Conservation (phyloP, 2,113 vertebrate genomes). For the Nyctibius bracteatus region DNA sequence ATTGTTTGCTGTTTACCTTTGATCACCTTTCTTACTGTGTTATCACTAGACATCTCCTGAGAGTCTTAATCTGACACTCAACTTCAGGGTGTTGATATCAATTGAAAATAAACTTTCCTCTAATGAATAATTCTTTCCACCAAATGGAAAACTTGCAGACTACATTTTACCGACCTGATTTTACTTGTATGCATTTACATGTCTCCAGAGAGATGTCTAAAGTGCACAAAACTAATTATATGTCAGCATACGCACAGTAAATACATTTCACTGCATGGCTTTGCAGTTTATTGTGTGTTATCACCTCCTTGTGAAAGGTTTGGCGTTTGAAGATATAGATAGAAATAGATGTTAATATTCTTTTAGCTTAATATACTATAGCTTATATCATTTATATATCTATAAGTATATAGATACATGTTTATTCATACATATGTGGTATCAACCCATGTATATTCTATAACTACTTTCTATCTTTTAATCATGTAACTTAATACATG, state of each 20-base stretch:
- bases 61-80: background rate
- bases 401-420: background rate
- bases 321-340: background rate
- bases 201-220: background rate
- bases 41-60: background rate
- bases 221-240: background rate
- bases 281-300: background rate
- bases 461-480: too few relatives aligned
- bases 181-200: background rate
- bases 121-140: conserved; percentile 13
- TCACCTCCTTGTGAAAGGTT: background rate
- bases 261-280: background rate
- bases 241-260: background rate
- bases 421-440: background rate
- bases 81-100: background rate
- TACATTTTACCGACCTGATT: background rate
- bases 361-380: too few relatives aligned
- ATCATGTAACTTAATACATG: too few relatives aligned
- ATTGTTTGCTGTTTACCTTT: background rate
- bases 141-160: background rate
- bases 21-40: background rate
- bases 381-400: too few relatives aligned
- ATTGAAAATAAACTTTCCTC: background rate
- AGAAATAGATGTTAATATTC: background rate
- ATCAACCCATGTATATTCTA: too few relatives aligned